Base-by-base conservation (phyloP, 2,888 invertebrate species). In the Hesperia comma region DNA sequence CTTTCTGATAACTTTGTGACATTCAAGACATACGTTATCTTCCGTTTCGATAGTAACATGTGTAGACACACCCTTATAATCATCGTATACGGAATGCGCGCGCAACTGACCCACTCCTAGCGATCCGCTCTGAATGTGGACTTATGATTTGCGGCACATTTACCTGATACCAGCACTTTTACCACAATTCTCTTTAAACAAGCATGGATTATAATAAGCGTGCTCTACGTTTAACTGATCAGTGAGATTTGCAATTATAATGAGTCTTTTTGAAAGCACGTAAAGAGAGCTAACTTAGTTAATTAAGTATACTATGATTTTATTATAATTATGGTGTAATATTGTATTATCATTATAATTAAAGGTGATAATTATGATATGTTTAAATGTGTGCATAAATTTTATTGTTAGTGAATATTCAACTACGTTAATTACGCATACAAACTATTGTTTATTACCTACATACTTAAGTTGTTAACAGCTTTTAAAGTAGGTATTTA, bases 121-220 rank as follows among this genome's bases (percentile, higher is more conserved):
- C 74, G 84, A 77, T 81, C 70, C 83, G 83, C 81, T 84, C 84
- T 81, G 76, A 81, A 83, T 83, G 78, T 77, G 68, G 67, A 63
- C 68, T 63, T 64, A 67, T 70, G 62, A 68, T 66, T 60, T 17
- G 33, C 53, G 17, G 41, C 53, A 41, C 19, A 64, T 60, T 53
- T 58, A 54, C 40, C 17, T 62, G 7, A 33, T 51, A 51, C 51
- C 40, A 26, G 32, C 41, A 19, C 40, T 58, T 58, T 58, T 58
- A 55, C 21, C 26, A 53, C 33, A 49, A 54, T 64, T 58, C 58
- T 53, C 49, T 49, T 49, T 10, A 15, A 15, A 15, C 2, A 19
- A 2, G 19, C 19, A 49, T 49, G 1, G 26, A 60, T 66, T 58
- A 60, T 66, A 41, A 64, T 58, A 17, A 64, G 32, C 40, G 33